phyloP scores from a whole-genome alignment of 2,113 vertebrate genomes.

The Euleptes europaea region DNA sequence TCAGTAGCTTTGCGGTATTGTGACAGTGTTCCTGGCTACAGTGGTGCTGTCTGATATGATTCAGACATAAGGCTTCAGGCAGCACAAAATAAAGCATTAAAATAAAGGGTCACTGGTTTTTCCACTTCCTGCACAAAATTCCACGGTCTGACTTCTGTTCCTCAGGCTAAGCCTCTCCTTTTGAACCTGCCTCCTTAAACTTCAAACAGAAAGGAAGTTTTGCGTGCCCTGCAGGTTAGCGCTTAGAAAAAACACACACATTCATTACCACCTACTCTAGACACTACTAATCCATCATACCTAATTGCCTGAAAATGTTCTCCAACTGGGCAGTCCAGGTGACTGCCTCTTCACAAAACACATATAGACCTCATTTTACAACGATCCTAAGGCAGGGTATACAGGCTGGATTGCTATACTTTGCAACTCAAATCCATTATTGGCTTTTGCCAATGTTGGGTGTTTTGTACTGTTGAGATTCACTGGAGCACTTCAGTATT shows the following conservation, averaged over 20 bases:
- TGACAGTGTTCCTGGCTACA: neutral
- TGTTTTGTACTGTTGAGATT: neutral
- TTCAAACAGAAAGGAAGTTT: neutral
- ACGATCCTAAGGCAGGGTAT: neutral
- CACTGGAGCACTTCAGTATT: neutral
- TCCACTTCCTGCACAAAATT: conserved; percentile 25
- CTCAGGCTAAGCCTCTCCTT: conserved; percentile 1
- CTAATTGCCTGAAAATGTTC: neutral
- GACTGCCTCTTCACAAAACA: neutral
- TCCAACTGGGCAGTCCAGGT: neutral
- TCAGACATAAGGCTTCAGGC: neutral
- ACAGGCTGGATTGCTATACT: neutral
- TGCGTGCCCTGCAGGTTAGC: neutral
- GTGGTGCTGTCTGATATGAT: conserved; percentile 3
- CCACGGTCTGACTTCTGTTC: neutral
- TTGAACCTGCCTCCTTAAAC: neutral
- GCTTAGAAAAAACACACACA: neutral
- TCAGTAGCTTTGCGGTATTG: neutral
- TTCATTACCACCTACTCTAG: neutral
- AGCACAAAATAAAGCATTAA: conserved; percentile 6
- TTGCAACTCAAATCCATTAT: neutral
- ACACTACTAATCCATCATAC: neutral
- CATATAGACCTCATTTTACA: neutral
- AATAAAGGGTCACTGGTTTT: neutral
- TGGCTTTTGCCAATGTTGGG: neutral